Conservation (phyloP, 2,888 invertebrate species). For the Oligia fasciuncula region DNA sequence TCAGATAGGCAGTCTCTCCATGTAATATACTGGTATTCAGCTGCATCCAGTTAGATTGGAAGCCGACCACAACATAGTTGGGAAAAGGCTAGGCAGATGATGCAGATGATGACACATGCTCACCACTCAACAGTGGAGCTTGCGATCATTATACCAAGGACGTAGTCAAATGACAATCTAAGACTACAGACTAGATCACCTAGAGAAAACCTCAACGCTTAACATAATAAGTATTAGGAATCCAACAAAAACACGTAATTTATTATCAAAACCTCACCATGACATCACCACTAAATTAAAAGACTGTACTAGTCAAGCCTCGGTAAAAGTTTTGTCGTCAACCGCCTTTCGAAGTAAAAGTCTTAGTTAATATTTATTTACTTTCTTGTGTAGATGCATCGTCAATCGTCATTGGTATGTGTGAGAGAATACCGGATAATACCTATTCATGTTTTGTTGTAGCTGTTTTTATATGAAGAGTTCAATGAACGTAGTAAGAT, state of each 20-base stretch:
- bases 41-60: too few species aligned
- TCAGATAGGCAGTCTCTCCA: too few species aligned
- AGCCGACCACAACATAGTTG: too few species aligned
- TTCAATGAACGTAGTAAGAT: not conserved
- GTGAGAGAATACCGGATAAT: slow-evolving; percentile 18
- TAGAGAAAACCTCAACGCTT: not conserved
- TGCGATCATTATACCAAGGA: too few species aligned
- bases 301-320: not conserved
- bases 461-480: not conserved
- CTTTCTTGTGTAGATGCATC: slow-evolving; percentile 53
- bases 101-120: too few species aligned
- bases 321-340: slow-evolving; percentile 21
- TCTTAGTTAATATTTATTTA: slow-evolving; percentile 58
- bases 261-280: not conserved
- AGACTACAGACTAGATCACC: not conserved
- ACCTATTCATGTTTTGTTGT: slow-evolving; percentile 9
- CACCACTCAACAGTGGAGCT: too few species aligned
- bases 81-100: too few species aligned
- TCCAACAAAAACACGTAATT: slow-evolving; percentile 1
- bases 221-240: not conserved
- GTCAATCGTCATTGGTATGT: slow-evolving; percentile 40
- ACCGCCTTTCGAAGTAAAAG: slow-evolving; percentile 68
- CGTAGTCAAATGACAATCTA: too few species aligned
- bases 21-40: too few species aligned
- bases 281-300: slow-evolving; percentile 25